Percentiles rank a stretch among this genome's conserved stretches.
These are phyloP conservation scores for Proteles cristata DNA, from an alignment of 2,113 vertebrate genomes.

Conservation along the genomic window DNA sequence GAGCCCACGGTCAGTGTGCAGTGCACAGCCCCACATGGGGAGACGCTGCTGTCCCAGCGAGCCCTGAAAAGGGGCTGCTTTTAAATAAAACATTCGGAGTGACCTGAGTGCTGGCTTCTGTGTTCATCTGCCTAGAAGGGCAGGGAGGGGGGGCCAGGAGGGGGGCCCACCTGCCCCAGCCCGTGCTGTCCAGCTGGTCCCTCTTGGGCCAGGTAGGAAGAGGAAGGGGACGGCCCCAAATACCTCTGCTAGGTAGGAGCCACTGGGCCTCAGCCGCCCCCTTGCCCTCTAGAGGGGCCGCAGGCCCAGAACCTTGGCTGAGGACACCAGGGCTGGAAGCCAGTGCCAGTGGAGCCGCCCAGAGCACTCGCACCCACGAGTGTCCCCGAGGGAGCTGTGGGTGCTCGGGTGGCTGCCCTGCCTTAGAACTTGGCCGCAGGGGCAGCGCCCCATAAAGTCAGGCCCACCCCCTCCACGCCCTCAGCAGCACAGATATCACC, in stretches of 20 bases:
- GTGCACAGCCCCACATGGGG: rapidly evolving
- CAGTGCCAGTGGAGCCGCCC: neutral
- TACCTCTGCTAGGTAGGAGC: too few relatives aligned
- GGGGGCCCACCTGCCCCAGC: neutral
- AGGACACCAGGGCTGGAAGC: too few relatives aligned
- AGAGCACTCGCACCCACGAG: neutral
- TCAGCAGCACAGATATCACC: neutral
- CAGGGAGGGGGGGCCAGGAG: neutral
- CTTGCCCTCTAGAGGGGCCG: neutral
- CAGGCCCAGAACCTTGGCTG: neutral
- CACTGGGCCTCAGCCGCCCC: too few relatives aligned
- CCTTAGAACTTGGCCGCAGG: neutral
- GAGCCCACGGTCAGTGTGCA: rapidly evolving
- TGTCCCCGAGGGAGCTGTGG: neutral
- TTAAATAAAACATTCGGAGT: neutral
- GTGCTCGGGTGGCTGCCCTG: neutral
- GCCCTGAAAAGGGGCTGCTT: rapidly evolving
- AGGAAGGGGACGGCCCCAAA: rapidly evolving
- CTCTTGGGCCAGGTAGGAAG: rapidly evolving
- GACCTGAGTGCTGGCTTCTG: neutral
- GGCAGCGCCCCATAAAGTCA: neutral
- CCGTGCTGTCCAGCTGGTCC: neutral
- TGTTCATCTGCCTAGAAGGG: neutral
- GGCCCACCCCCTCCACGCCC: rapidly evolving
- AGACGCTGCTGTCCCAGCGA: rapidly evolving